Evolutionary conservation across 2,888 invertebrate genomes (phyloP), one percentile per base, ranked within the genome.

Genomic region (Drosophila stalkeri): DNA sequence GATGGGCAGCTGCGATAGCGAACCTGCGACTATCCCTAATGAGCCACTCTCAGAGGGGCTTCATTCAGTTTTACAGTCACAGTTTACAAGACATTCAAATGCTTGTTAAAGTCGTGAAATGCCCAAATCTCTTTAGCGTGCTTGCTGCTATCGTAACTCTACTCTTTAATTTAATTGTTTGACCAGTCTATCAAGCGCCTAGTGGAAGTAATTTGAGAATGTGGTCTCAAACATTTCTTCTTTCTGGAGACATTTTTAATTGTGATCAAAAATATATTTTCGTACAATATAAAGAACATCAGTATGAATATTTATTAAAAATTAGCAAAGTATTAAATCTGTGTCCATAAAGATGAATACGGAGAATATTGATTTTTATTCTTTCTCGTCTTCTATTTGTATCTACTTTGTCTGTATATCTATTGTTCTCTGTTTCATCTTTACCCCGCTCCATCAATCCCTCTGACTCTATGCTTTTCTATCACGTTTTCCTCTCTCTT

Each of bases 1-100:
- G 86, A 75, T 80, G 72, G 68, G 31, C 69, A 70, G 54, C 56
- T 33, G 51, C 43, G 79, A 81, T 79, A 60, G 54, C 12, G 14
- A 27, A 6, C n/a, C 73, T 63, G 59, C 37, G 33, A 37, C 39
- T 14, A 27, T 20, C 46, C 18, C 47, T 70, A 80, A 80, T 77
- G 77, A 72, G 77, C 27, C 37, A 27, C 61, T 71, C 61, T 65
- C 61, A 31, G 49, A 33, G 14, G 14, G 47, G 59, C 67, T 46
- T 4, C 12, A 41, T 16, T 67, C 35, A 14, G 20, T 18, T 67
- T 67, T 67, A 52, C 39, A 59, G 59, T 31, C 64, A 51, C 20
- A 6, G 39, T 56, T 64, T 57, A 70, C 54, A 52, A 51, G 55
- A 20, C 68, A 80, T 77, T 77, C 70, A 61, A 73, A 71, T 72